These are phyloP conservation scores for Agrochola macilenta DNA, from an alignment of 2,888 invertebrate genomes.

Conservation along the genomic window DNA sequence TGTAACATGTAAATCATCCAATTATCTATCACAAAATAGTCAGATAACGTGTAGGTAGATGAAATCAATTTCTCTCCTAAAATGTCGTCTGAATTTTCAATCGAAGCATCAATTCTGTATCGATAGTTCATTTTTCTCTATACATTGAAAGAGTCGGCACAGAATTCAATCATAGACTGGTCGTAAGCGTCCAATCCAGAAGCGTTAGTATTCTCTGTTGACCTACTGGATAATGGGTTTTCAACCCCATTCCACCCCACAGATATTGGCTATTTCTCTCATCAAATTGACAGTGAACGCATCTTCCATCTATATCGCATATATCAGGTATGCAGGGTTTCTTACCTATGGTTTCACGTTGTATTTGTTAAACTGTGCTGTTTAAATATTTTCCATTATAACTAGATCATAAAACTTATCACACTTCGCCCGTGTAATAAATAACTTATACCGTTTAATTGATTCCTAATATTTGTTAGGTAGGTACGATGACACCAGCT, in stretches of 20 bases:
- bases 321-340: slow-evolving; percentile 1
- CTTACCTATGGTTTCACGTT: slow-evolving; percentile 11
- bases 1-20: background rate
- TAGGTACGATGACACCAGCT: slow-evolving; percentile 15
- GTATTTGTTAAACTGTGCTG: background rate
- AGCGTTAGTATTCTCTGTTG: slow-evolving; percentile 62
- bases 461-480: slow-evolving; percentile 39
- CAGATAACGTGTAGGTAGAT: background rate
- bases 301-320: slow-evolving; percentile 6
- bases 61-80: slow-evolving; percentile 5
- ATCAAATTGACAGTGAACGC: slow-evolving; percentile 42
- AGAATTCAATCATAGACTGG: slow-evolving; percentile 63
- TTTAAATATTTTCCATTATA: slow-evolving; percentile 5
- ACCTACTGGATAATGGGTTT: slow-evolving; percentile 66
- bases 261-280: slow-evolving; percentile 64
- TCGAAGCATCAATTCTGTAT: slow-evolving; percentile 22
- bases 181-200: slow-evolving; percentile 54
- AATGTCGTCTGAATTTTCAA: slow-evolving; percentile 29
- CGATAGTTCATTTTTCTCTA: slow-evolving; percentile 46
- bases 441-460: slow-evolving; percentile 42
- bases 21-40: slow-evolving; percentile 6
- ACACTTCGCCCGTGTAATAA: slow-evolving; percentile 3
- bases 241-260: slow-evolving; percentile 30
- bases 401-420: background rate
- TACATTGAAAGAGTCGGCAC: slow-evolving; percentile 48